Evolutionary conservation across 2,797 vertebrate species (phyloP).

Genomic region (Sternotherus odoratus): DNA sequence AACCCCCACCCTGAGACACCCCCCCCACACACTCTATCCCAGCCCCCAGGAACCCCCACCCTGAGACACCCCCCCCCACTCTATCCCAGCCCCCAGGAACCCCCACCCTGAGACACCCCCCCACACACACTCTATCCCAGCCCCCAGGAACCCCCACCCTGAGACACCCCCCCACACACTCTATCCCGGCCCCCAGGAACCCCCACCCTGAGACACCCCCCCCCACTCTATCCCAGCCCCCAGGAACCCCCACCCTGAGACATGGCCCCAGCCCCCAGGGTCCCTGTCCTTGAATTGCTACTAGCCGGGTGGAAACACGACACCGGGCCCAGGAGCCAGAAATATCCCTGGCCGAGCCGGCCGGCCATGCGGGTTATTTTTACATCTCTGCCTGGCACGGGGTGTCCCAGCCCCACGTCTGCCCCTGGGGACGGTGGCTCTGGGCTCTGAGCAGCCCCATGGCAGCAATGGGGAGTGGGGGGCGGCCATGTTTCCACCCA

Average conservation of each 20-base stretch:
- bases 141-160: no score
- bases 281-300: background rate
- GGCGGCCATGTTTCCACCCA: background rate
- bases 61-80: no score
- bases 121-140: background rate
- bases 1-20: background rate
- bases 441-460: no score
- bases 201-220: background rate
- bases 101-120: background rate
- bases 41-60: background rate
- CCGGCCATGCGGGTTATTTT: slow-evolving; percentile 1
- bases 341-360: background rate
- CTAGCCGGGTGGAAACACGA: background rate
- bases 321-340: background rate
- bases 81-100: background rate
- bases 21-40: no score
- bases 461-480: background rate
- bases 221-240: background rate
- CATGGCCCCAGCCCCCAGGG: background rate
- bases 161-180: no score
- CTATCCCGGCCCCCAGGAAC: background rate
- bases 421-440: background rate
- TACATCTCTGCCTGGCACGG: background rate
- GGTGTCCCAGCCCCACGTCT: background rate
- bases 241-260: no score